Conservation (phyloP, 2,797 vertebrate genomes). For the Decapterus maruadsi region DNA sequence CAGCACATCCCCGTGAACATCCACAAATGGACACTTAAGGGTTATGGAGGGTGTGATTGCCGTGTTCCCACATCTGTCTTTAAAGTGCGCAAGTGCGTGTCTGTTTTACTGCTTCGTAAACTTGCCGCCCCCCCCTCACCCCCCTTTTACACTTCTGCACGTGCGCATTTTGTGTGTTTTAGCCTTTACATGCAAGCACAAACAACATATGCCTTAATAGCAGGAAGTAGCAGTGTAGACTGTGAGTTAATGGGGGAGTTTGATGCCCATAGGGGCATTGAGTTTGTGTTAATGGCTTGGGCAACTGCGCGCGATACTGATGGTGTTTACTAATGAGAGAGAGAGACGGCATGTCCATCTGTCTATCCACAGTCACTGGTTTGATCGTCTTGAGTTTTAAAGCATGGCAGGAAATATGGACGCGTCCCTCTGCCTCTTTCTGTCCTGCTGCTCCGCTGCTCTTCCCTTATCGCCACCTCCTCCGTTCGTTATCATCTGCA, state of each 20-base stretch:
- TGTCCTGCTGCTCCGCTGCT: constrained; percentile 21
- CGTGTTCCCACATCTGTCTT: constrained; percentile 52
- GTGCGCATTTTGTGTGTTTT: constrained; percentile 26
- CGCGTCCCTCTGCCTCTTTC: constrained; percentile 6
- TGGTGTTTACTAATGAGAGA: constrained; percentile 67
- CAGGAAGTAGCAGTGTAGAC: constrained; percentile 40
- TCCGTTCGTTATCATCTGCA: constrained; percentile 15
- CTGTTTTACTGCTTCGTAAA: not conserved
- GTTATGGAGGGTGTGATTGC: constrained; percentile 71
- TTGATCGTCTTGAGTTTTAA: constrained; percentile 48
- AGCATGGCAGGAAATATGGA: constrained; percentile 41
- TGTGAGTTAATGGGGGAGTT: constrained; percentile 66
- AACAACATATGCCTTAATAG: constrained; percentile 56
- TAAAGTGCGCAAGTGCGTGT: constrained; percentile 21
- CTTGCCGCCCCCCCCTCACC: not conserved
- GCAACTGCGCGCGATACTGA: constrained; percentile 46
- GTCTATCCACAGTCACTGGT: constrained; percentile 54
- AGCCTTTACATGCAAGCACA: constrained; percentile 32
- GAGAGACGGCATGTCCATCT: constrained; percentile 55
- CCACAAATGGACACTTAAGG: constrained; percentile 54
- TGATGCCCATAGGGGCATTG: constrained; percentile 55
- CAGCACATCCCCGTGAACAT: constrained; percentile 35
- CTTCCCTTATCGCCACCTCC: constrained; percentile 19
- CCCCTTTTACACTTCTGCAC: not conserved
- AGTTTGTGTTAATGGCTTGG: constrained; percentile 61